Evolutionary conservation across 2,113 vertebrate species (phyloP), one percentile per base, ranked within the genome.

Genomic region (Eolophus roseicapilla): DNA sequence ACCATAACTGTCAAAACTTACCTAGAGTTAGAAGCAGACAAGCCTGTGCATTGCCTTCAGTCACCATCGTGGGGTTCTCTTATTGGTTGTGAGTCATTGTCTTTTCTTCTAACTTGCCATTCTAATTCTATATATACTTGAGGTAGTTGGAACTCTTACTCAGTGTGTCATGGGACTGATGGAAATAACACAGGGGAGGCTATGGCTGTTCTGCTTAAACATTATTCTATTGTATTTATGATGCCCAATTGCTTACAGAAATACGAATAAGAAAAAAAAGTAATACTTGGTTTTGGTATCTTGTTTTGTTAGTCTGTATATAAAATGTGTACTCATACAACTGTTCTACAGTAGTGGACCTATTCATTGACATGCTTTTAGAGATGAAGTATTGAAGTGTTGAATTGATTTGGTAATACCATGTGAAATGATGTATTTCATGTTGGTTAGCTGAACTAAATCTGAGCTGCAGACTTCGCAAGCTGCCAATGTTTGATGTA

Each of bases 51-150:
- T 73, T 93, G 78, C 46, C 86, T 92, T 95, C 78, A 93, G 77
- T 95, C 75, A 77, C 74, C 81, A 60, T 67, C 10, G 0, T 91
- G 46, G 35, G 92, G 19, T 95, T 82, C 70, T 93, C 62, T 76
- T 73, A 69, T 20, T 95, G 82, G 78, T 60, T 91, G 86, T 95
- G 95, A 96, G 83, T 97, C 90, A 94, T 46, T 67, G 25, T 73
- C 87, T 92, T 95, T 69, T 90, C 69, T 95, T 89, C 84, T 88
- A 90, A 92, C 92, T 96, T 96, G 68, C 80, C 33, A 11, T 93
- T 95, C 92, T 52, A 75, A 81, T 95, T 89, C 86, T 96, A 77
- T 95, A 94, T 96, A 82, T 96, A 82, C 62, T 46, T 76, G 37
- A 70, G 44, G 63, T 86, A 86, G 83, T 73, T 95, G 77, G 83